Evolutionary conservation across 2,888 invertebrate species (phyloP).

Genomic region (Scotopteryx bipunctaria): DNA sequence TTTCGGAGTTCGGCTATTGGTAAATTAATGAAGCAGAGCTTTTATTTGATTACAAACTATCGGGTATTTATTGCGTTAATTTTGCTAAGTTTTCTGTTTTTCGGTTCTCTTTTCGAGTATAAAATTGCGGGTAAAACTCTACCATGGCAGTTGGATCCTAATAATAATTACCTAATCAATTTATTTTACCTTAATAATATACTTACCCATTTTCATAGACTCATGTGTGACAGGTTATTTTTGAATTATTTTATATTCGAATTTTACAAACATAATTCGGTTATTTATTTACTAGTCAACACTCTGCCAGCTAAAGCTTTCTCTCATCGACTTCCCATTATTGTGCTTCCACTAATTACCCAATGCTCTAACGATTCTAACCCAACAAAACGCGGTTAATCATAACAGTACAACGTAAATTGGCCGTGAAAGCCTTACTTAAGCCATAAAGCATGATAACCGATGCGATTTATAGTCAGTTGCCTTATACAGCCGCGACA

Average conservation of each 20-base stretch:
- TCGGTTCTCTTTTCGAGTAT: too few relatives aligned
- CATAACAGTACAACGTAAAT: conserved; percentile 48
- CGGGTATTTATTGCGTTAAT: neutral
- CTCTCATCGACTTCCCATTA: neutral
- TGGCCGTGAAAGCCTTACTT: conserved; percentile 47
- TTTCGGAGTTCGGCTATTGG: conserved; percentile 5
- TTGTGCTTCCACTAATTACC: conserved; percentile 21
- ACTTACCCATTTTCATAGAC: too few relatives aligned
- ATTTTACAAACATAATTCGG: neutral
- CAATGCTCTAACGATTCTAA: conserved; percentile 17
- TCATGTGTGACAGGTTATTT: too few relatives aligned
- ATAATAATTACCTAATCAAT: too few relatives aligned
- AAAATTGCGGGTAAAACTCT: too few relatives aligned
- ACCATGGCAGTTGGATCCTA: too few relatives aligned
- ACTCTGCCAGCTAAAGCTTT: neutral
- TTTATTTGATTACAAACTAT: conserved; percentile 4
- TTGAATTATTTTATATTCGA: too few relatives aligned
- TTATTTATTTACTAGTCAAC: neutral
- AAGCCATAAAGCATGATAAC: conserved; percentile 41
- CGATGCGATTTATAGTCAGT: conserved; percentile 44
- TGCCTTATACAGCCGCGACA: conserved; percentile 24
- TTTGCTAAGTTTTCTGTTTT: too few relatives aligned
- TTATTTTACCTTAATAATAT: too few relatives aligned
- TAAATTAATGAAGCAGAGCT: conserved; percentile 3
- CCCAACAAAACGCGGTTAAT: conserved; percentile 36